Conservation (phyloP, 2,113 vertebrate species). For the Spermophilus dauricus region DNA sequence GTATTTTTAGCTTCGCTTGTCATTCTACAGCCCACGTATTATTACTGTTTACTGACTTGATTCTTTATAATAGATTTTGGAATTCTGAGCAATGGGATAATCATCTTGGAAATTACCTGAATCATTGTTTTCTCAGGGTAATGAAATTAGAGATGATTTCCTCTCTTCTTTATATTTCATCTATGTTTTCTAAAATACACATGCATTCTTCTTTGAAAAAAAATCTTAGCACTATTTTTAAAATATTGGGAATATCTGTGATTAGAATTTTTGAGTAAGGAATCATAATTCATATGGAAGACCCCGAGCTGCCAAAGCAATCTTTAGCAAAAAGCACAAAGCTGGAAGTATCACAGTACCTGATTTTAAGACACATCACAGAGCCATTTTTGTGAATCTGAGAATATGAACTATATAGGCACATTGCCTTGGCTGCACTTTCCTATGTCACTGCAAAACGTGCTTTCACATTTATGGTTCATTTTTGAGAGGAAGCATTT, state of each 20-base stretch:
- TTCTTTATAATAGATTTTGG: background rate
- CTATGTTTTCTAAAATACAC: constrained; percentile 4
- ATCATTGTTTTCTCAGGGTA: background rate
- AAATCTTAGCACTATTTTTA: background rate
- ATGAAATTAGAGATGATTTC: background rate
- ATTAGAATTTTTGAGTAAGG: constrained; percentile 78
- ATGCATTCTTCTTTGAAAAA: background rate
- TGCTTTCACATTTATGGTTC: background rate
- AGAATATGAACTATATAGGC: constrained; percentile 26
- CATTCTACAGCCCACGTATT: background rate
- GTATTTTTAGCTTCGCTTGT: background rate
- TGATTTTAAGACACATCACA: background rate
- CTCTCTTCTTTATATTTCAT: background rate
- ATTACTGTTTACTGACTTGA: background rate
- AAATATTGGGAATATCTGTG: constrained; percentile 77
- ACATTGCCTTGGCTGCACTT: background rate
- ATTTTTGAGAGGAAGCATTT: background rate
- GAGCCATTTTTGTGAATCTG: constrained; percentile 54
- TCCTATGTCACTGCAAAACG: background rate
- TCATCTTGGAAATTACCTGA: constrained; percentile 44
- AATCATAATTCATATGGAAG: constrained; percentile 63
- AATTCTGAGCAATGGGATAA: background rate
- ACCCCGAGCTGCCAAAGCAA: no score
- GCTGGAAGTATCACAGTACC: no score
- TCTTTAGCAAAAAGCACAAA: no score